Percentiles rank a stretch among this genome's conserved stretches.
Evolutionary conservation across 2,113 vertebrate species (phyloP).

Genomic region (Ameiurus melas): DNA sequence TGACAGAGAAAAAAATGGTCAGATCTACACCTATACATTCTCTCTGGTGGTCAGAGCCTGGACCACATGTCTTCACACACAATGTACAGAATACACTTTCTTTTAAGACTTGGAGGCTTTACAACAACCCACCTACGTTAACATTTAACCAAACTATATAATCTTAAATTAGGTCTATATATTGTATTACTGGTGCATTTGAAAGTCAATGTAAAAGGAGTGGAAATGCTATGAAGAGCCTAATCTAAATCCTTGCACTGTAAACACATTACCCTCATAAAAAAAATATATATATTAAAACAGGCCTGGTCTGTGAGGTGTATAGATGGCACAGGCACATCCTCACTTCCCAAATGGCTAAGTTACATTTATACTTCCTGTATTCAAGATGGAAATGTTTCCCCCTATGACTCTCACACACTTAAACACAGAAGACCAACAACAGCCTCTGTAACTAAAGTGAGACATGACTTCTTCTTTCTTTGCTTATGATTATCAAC

Average conservation of each 20-base stretch:
- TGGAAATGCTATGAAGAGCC: slow-evolving; percentile 23
- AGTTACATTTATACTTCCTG: neutral
- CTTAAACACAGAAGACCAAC: neutral
- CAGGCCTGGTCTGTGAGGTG: neutral
- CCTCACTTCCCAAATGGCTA: neutral
- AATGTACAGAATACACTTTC: neutral
- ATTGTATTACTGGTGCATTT: slow-evolving; percentile 19
- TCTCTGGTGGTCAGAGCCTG: neutral
- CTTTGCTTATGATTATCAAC: slow-evolving; percentile 15
- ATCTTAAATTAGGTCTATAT: slow-evolving; percentile 23
- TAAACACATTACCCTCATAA: slow-evolving; percentile 30
- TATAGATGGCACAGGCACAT: neutral
- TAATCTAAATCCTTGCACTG: slow-evolving; percentile 15
- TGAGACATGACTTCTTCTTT: neutral
- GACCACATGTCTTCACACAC: neutral
- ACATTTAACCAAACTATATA: slow-evolving; percentile 3
- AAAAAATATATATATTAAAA: slow-evolving; percentile 19
- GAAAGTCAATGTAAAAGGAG: slow-evolving; percentile 36
- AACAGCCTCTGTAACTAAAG: slow-evolving; percentile 15
- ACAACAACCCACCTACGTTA: slow-evolving; percentile 36
- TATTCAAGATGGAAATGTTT: neutral
- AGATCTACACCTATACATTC: neutral
- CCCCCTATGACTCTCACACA: neutral
- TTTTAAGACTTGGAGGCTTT: neutral
- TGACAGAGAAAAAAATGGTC: neutral